Base-by-base conservation (phyloP, 1,140 invertebrate genomes). In the Drosophila lini region DNA sequence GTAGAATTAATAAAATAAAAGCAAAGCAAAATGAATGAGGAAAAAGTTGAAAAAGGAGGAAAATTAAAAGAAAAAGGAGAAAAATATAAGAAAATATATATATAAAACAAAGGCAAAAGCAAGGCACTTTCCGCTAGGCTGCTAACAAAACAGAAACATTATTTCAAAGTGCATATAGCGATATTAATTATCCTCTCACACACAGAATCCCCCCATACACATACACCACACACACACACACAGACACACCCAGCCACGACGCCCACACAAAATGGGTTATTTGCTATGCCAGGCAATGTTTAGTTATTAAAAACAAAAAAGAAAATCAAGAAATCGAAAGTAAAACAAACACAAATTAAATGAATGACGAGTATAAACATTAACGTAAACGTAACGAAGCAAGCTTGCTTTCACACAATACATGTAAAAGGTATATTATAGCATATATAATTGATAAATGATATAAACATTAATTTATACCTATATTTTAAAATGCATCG, bases 401-500 rank as follows among this genome's bases (percentile, higher is more conserved):
- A 80, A 86, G 82, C 82, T 88, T 88, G 82, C 83, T 86, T 83
- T 80, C 81, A 86, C 80, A 88, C 75, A 80, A 88, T 82, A 85
- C 64, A 81, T 86, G 83, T 88, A 86, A 86, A 88, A 88, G 82
- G 81, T 82, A 88, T 85, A 86, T 88, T 86, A 88, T 73, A 83
- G 80, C 80, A 80, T 83, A 83, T 82, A 85, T 81, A 85, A 86
- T 81, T 85, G 82, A 85, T 86, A 85, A 88, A 76, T 79, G 70
- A 85, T 57, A 83, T 77, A 84, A 76, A 83, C 64, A 78, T 82
- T 82, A 74, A 82, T 78, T 79, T 83, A 79, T 79, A 82, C 62
- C 76, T 83, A 83, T 80, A 83, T 83, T 83, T 83, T 75, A 83
- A 82, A 53, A 75, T 77, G 76, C 83, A 88, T 88, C 85, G 58